Evolutionary conservation across 2,888 invertebrate genomes (phyloP), one percentile per base, ranked within the genome.

Genomic region (Venustoraphidia nigricollis): DNA sequence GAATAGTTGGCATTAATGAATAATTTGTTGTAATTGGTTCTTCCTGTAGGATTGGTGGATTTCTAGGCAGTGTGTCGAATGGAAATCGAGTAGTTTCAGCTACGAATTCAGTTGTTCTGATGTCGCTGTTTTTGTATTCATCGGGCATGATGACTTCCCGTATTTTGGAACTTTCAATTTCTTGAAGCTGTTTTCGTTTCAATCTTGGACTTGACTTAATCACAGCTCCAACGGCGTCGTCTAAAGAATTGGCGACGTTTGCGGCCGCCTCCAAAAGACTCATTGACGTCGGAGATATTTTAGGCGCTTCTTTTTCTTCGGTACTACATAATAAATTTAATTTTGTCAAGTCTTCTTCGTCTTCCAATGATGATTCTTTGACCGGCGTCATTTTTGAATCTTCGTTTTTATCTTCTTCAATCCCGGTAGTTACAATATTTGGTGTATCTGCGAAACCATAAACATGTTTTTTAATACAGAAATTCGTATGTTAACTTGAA

Each of bases 201-300:
- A 72, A 66, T 53, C 72, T 64, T 34, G 78, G 76, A 57, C 79
- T 77, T 11, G 73, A 73, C 61, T 77, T 77, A 48, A 81, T 78
- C 1, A 79, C 77, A 36, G 77, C 74, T 59, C 78, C 82, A 14
- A 81, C 81, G 1, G 82, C 75, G 58, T 79, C 78, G 56, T 83
- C 83, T 42, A 81, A 60, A 2, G 78, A 75, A 55, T 73, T 77
- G 1, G 80, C 81, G 1, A 75, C 73, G 53, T 76, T 77, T 43
- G 79, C 79, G 1, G 77, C 80, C 2, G 81, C 79, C 60, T 81
- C 79, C 44, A 82, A 62, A 11, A 81, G 63, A 53, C 65, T 75
- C 58, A 70, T 69, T 1, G 73, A 66, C 10, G 69, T 62, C 4
- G 61, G 56, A 2, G 66, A 58, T 46, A 51, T 39, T 39, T 50